A percentile compares a stretch with the other conserved stretches of the same genome.
Evolutionary conservation across 2,113 vertebrate genomes (phyloP).

Genomic region (Dipodomys stephensi): DNA sequence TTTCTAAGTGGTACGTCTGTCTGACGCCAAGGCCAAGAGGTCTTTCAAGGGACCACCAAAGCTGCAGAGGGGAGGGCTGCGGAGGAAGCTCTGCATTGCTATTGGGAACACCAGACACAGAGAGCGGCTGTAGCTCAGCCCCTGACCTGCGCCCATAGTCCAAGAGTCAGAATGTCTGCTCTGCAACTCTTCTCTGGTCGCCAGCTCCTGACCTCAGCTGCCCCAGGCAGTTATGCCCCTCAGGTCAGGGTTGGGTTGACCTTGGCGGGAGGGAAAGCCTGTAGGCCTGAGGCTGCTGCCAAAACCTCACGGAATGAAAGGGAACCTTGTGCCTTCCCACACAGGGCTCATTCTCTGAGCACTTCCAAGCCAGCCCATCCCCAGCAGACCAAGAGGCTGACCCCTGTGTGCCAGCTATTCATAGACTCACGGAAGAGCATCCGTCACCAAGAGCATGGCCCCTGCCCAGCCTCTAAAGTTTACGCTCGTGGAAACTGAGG

Average conservation of each 20-base stretch:
- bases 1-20: slow-evolving; percentile 4
- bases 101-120: background rate
- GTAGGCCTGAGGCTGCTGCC: slow-evolving; percentile 63
- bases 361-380: slow-evolving; percentile 30
- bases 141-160: background rate
- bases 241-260: slow-evolving; percentile 73
- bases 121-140: background rate
- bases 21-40: background rate
- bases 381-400: slow-evolving; percentile 46
- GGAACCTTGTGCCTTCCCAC: slow-evolving; percentile 72
- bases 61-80: background rate
- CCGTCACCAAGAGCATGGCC: slow-evolving; percentile 1
- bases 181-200: background rate
- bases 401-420: slow-evolving; percentile 63
- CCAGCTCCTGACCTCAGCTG: slow-evolving; percentile 65
- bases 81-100: background rate
- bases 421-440: slow-evolving; percentile 31
- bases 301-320: slow-evolving; percentile 76
- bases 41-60: background rate
- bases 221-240: slow-evolving; percentile 53
- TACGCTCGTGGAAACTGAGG: slow-evolving; percentile 65
- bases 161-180: background rate
- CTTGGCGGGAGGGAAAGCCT: slow-evolving; percentile 51
- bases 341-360: slow-evolving; percentile 76
- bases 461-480: background rate